phyloP scores from a whole-genome alignment of 2,113 vertebrate species.

The Corythornis madagascariensis region DNA sequence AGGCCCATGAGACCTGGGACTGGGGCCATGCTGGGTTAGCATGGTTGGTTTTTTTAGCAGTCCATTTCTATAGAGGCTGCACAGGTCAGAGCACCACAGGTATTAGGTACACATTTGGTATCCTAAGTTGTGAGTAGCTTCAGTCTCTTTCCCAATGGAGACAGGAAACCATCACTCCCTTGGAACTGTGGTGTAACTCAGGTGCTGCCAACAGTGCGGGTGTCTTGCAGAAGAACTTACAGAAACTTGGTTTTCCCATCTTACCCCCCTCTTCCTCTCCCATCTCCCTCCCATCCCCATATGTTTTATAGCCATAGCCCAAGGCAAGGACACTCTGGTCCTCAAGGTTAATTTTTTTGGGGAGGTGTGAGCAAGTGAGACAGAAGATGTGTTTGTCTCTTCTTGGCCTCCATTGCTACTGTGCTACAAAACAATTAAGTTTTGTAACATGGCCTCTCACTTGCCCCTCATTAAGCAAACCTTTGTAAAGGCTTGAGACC shows the following conservation, averaged over 20 bases:
- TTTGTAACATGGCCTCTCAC: slow-evolving; percentile 50
- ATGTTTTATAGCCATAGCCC: not conserved
- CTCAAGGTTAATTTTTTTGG: not conserved
- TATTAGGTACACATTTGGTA: not conserved
- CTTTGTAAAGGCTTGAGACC: slow-evolving; percentile 71
- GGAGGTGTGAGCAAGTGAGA: slow-evolving; percentile 47
- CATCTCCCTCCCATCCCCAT: slow-evolving; percentile 12
- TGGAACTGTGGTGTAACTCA: not conserved
- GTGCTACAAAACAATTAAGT: not conserved
- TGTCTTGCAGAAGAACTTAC: not conserved
- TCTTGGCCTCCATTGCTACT: slow-evolving; percentile 7
- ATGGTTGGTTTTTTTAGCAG: not conserved
- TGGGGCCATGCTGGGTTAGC: not conserved
- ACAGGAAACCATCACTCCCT: not conserved
- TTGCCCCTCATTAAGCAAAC: slow-evolving; percentile 63
- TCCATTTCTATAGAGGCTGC: not conserved
- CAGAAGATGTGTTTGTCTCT: not conserved
- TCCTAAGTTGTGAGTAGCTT: not conserved
- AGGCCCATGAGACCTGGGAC: not conserved
- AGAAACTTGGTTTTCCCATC: not conserved
- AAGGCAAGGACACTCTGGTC: not conserved
- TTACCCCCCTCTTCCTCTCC: not conserved
- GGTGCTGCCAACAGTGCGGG: not conserved
- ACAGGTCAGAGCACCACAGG: not conserved
- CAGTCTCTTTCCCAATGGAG: not conserved